These are phyloP conservation scores for Zaprionus gabonicus DNA, from an alignment of 1,140 invertebrate genomes.

Conservation along the genomic window DNA sequence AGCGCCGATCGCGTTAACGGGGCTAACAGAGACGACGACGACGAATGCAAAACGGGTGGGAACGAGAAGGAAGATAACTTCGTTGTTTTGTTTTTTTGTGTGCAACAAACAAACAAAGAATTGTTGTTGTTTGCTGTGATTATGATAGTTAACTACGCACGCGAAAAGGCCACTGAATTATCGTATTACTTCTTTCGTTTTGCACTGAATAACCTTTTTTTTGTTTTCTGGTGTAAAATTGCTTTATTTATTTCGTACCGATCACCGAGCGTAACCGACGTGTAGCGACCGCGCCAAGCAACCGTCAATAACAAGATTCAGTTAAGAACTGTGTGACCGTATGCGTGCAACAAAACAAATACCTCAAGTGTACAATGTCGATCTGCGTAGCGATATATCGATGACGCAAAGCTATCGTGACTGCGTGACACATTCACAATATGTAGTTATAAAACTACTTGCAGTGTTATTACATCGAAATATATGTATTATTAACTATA, in stretches of 20 bases:
- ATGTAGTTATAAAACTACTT: too few relatives aligned
- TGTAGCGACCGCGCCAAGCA: constrained; percentile 35
- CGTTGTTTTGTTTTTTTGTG: neutral
- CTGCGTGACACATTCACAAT: neutral
- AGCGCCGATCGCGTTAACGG: constrained; percentile 45
- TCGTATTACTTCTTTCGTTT: constrained; percentile 15
- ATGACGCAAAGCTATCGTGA: neutral
- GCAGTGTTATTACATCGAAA: too few relatives aligned
- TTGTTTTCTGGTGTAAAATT: constrained; percentile 4
- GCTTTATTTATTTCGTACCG: constrained; percentile 20
- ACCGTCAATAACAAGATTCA: constrained; percentile 43
- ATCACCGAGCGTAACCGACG: constrained; percentile 26
- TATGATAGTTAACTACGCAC: constrained; percentile 43
- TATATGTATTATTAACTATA: too few relatives aligned
- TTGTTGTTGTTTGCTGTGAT: constrained; percentile 15
- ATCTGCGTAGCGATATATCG: neutral
- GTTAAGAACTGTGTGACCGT: constrained; percentile 32
- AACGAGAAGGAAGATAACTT: neutral
- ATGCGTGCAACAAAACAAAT: neutral
- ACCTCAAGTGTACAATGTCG: neutral
- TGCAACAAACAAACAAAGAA: constrained; percentile 29
- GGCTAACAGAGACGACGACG: constrained; percentile 22
- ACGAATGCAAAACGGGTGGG: neutral
- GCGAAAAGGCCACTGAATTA: constrained; percentile 22
- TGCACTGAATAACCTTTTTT: constrained; percentile 19